Evolutionary conservation across 1,140 invertebrate genomes (phyloP).

Genomic region (Atta colombica): DNA sequence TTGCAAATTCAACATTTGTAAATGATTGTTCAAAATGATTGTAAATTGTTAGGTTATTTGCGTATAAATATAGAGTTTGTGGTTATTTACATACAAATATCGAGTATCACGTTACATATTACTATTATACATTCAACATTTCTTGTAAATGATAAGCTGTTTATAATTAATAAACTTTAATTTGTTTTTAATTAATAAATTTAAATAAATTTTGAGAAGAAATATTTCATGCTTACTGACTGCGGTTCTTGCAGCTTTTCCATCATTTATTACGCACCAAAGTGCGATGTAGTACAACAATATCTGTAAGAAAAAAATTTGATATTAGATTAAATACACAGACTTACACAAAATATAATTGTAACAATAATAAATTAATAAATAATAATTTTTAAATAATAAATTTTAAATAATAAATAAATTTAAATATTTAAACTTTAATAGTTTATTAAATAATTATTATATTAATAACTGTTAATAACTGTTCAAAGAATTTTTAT

Average conservation of each 20-base stretch:
- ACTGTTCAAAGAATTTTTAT: background rate
- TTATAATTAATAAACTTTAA: background rate
- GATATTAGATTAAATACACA: background rate
- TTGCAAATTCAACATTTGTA: background rate
- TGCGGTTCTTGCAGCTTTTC: slow-evolving; percentile 53
- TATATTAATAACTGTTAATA: background rate
- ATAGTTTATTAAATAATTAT: too few relatives aligned
- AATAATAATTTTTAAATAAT: background rate
- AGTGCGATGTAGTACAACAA: slow-evolving; percentile 18
- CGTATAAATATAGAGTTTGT: too few relatives aligned
- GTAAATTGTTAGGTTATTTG: background rate
- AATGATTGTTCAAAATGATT: background rate
- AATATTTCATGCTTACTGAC: slow-evolving; percentile 64
- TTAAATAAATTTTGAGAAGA: background rate
- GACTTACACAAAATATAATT: background rate
- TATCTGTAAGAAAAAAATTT: slow-evolving; percentile 59
- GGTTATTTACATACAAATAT: background rate
- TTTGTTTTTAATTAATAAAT: too few relatives aligned
- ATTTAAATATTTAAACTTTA: background rate
- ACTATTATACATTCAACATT: background rate
- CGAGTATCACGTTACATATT: background rate
- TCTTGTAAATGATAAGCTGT: background rate
- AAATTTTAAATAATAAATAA: background rate
- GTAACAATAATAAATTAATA: slow-evolving; percentile 5
- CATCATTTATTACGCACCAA: slow-evolving; percentile 52